These are phyloP conservation scores for Notolabrus celidotus DNA, from an alignment of 2,797 vertebrate species.

Conservation along the genomic window DNA sequence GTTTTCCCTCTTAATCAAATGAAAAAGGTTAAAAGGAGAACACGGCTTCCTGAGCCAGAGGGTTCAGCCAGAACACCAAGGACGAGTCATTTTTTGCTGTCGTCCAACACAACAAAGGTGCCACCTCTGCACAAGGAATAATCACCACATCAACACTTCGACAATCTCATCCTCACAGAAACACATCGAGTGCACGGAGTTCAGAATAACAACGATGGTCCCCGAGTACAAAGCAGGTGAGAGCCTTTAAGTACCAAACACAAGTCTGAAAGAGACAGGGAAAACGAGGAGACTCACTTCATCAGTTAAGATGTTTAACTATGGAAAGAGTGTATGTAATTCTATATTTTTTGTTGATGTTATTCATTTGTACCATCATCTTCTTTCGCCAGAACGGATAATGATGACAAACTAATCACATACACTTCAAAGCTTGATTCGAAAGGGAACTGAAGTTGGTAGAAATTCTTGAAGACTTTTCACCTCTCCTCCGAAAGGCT, in stretches of 20 bases:
- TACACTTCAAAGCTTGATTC: too few relatives aligned
- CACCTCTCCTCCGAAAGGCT: too few relatives aligned
- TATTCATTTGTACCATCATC: too few relatives aligned
- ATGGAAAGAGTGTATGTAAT: too few relatives aligned
- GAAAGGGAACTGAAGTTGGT: too few relatives aligned
- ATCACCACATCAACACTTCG: constrained; percentile 48
- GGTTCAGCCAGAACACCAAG: constrained; percentile 66
- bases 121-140: constrained; percentile 50
- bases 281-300: constrained; percentile 8
- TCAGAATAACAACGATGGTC: constrained; percentile 41
- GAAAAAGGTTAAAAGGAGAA: constrained; percentile 77
- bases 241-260: constrained; percentile 13
- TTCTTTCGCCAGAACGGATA: too few relatives aligned
- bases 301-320: constrained; percentile 15
- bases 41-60: constrained; percentile 63
- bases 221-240: constrained; percentile 48
- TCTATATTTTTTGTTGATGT: too few relatives aligned
- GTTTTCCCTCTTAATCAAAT: constrained; percentile 75
- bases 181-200: constrained; percentile 34
- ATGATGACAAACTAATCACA: too few relatives aligned
- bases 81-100: constrained; percentile 45
- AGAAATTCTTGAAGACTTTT: too few relatives aligned
- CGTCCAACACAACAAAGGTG: constrained; percentile 61
- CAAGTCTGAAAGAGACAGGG: constrained; percentile 6
- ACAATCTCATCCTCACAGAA: constrained; percentile 34